Evolutionary conservation across 2,113 vertebrate genomes (phyloP), one percentile per base, ranked within the genome.

Genomic region (Mesoclemmys tuberculata): DNA sequence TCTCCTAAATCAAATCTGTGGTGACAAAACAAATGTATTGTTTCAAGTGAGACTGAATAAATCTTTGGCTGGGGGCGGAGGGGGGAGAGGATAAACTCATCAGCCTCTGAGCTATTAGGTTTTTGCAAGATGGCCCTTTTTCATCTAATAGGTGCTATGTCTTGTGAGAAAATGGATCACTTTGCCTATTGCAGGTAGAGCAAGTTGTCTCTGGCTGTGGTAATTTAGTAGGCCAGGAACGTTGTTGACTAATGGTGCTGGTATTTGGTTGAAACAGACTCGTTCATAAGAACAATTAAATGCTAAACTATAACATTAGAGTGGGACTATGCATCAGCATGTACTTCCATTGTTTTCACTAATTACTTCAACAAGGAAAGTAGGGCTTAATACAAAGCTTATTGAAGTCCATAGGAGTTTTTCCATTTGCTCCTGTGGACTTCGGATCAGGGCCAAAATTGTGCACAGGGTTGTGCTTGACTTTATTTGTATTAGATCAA

Each of bases 211-310:
- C 49, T 95, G 64, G 26, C 4, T 24, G 2, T 94, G 87, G 3
- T 94, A 84, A 55, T 92, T 94, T 75, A 92, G 61, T 74, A 82
- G 85, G 11, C 31, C 92, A 54, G 89, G n/a, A 19, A 4, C 12
- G 56, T 41, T 52, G 46, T 55, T 93, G 93, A 56, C 82, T 41
- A 91, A 80, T 7, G n/a, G 71, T 81, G 93, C 54, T n/a, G 35
- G 2, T 87, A 77, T 78, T 87, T 81, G 16, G 80, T 54, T 71
- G 91, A 91, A 93, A 93, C 89, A 82, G 93, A 74, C 46, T 7
- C 90, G 87, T 83, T 96, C 88, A 92, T 56, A 93, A 93, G 88
- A 31, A 27, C 68, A 48, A 31, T 94, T 87, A 82, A 90, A 85
- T 22, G 4, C 1, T 19, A 81, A 80, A 44, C 35, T 83, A 1